A percentile compares a stretch with the other conserved stretches of the same genome.
Evolutionary conservation across 2,888 invertebrate genomes (phyloP).

Genomic region (Lordiphosa andalusiaca): DNA sequence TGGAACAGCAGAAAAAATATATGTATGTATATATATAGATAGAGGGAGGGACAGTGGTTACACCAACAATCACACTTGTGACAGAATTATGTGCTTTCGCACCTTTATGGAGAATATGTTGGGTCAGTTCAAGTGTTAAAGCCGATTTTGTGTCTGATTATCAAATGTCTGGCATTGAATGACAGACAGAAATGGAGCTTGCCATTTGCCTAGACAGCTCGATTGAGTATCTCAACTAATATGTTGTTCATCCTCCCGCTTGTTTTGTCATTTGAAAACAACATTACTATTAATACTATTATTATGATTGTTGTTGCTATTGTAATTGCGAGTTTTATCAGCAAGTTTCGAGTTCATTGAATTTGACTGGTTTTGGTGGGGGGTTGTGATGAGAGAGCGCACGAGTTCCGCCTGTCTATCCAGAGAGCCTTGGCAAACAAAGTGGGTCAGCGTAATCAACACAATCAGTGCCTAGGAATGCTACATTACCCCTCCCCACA

Average conservation of each 20-base stretch:
- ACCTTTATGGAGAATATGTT: conserved; percentile 25
- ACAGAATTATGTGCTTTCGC: conserved; percentile 23
- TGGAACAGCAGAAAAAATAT: conserved; percentile 15
- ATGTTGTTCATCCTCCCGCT: conserved; percentile 6
- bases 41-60: conserved; percentile 11
- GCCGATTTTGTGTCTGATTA: conserved; percentile 25
- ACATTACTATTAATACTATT: conserved; percentile 60
- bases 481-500: conserved; percentile 12
- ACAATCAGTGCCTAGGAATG: conserved; percentile 70
- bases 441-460: conserved; percentile 72
- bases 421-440: conserved; percentile 56
- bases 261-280: conserved; percentile 58
- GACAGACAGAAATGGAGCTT: conserved; percentile 8
- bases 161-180: not conserved
- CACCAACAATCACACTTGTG: conserved; percentile 15
- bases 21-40: not conserved
- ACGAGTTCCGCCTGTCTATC: conserved; percentile 19
- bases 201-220: conserved; percentile 1
- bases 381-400: conserved; percentile 10
- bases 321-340: conserved; percentile 60
- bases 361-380: conserved; percentile 50
- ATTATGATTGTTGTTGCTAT: conserved; percentile 51
- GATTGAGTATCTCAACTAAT: conserved; percentile 36
- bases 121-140: conserved; percentile 33
- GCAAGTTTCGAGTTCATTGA: conserved; percentile 73